Base-by-base conservation (phyloP, 2,113 vertebrate genomes). In the Perognathus longimembris region DNA sequence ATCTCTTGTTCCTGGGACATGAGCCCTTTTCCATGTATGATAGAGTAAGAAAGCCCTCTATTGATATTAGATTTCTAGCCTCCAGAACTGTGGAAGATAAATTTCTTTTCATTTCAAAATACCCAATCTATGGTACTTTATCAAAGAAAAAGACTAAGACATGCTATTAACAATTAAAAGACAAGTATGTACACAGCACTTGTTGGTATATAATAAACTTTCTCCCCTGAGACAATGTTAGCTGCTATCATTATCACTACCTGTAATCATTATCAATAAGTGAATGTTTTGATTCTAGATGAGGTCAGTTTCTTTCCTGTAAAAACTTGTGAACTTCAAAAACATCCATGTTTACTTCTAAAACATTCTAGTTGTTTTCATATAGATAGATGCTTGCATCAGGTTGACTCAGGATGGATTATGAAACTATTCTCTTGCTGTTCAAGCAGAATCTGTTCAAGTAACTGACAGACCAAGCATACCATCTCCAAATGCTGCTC, bases 401-500 rank as follows among this genome's bases (percentile, higher is more conserved):
- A 50, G 36, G 69, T 66, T 89, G 32, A 89, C 76, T 85, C 89
- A 79, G n/a, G 30, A 84, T 54, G 28, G n/a, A 66, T 87, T 91
- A 54, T 34, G 12, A 67, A 91, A 91, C 20, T 76, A 74, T 42
- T 64, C 42, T 67, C 76, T 38, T 73, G 6, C 9, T 93, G 7
- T 88, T 67, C 64, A 88, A 75, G 17, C 54, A 74, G 3, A 66
- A 85, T 77, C 24, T 50, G 15, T 79, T 30, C 91, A 74, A 54
- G 10, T 34, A 84, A 78, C 21, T 90, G 64, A 34, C n/a, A 90
- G 59, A 45, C 22, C 30, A 87, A 87, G 21, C 75, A 79, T 57
- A 89, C 6, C 54, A 63, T 12, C 63, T 79, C 34, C 73, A 89
- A 93, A 73, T 93, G 93, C 63, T 80, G 5, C 73, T 87, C 85